Percentiles rank a stretch among this genome's conserved stretches.
Conservation (phyloP, 1,140 invertebrate species). For the Temnothorax nylanderi region DNA sequence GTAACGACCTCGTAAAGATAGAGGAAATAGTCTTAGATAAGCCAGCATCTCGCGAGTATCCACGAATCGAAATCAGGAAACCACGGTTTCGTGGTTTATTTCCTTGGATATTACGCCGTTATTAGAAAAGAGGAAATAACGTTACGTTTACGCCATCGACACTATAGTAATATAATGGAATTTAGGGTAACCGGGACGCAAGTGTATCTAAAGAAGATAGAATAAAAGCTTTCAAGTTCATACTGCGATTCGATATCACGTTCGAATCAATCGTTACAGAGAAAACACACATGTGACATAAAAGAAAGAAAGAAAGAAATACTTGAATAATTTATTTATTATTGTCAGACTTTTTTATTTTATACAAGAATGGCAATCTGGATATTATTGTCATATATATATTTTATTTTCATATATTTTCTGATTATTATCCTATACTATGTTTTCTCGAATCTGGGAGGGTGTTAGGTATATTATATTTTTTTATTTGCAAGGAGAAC, state of each 20-base stretch:
- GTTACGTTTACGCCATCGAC: constrained; percentile 62
- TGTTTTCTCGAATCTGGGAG: neutral
- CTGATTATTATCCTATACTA: neutral
- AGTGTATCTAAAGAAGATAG: constrained; percentile 40
- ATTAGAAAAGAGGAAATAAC: constrained; percentile 44
- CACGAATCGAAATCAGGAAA: constrained; percentile 54
- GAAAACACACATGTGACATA: neutral
- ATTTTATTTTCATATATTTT: neutral
- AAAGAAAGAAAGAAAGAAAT: neutral
- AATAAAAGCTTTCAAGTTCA: neutral
- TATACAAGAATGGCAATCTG: neutral
- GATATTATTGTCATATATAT: neutral
- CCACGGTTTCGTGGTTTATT: constrained; percentile 61
- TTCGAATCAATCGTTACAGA: neutral
- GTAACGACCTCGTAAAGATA: constrained; percentile 64
- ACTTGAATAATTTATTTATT: neutral
- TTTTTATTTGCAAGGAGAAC: neutral
- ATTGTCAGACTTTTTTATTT: neutral
- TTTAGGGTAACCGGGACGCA: constrained; percentile 2
- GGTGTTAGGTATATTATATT: neutral
- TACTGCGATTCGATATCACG: neutral
- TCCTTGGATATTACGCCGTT: constrained; percentile 63
- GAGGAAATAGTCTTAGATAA: constrained; percentile 62
- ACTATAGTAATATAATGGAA: constrained; percentile 19
- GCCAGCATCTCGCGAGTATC: constrained; percentile 45